A percentile compares a stretch with the other conserved stretches of the same genome.
Evolutionary conservation across 2,888 invertebrate species (phyloP).

Genomic region (Spialia ferax): DNA sequence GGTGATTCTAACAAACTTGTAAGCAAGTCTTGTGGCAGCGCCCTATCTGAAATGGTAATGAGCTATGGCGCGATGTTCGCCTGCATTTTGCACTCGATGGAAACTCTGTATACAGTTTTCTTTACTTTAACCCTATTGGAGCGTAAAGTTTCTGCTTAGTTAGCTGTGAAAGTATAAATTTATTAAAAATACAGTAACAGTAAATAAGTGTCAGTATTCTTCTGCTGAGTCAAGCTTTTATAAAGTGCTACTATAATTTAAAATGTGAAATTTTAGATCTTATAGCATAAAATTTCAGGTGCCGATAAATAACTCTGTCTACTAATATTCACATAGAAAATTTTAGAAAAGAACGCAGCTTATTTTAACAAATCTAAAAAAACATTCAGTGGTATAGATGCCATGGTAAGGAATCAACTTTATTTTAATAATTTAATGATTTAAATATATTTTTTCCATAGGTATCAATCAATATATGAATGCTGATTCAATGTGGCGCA

Average conservation of each 20-base stretch:
- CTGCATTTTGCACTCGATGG: constrained; percentile 11
- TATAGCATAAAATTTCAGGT: no score
- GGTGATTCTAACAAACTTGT: constrained; percentile 10
- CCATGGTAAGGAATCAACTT: no score
- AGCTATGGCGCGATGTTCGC: not conserved
- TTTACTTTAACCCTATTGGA: not conserved
- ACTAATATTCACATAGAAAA: no score
- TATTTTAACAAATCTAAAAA: no score
- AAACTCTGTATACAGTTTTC: not conserved
- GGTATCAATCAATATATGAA: no score
- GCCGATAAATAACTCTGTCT: no score
- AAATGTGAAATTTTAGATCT: not conserved
- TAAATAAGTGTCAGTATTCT: not conserved
- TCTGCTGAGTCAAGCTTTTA: no score
- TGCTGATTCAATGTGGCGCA: no score
- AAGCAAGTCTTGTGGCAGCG: not conserved
- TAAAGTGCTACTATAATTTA: not conserved
- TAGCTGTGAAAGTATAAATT: not conserved
- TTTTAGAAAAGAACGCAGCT: no score
- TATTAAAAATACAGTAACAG: not conserved
- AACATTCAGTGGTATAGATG: no score
- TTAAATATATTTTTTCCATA: no score
- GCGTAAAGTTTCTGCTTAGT: not conserved
- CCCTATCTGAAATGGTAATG: constrained; percentile 14
- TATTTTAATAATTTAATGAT: no score